Conservation (phyloP, 2,113 vertebrate species). For the Equus przewalskii region DNA sequence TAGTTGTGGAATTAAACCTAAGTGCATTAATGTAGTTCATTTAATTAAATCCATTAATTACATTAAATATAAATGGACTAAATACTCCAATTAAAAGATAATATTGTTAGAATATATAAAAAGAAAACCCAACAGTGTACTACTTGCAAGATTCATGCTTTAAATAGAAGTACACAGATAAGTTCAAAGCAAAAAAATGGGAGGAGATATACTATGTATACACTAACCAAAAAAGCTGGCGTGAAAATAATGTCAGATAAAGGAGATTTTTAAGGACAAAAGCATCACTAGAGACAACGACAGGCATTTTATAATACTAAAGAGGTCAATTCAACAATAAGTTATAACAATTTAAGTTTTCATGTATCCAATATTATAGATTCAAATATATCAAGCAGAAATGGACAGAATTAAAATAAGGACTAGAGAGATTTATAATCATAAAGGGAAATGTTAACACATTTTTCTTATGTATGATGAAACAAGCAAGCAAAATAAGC, state of each 20-base stretch:
- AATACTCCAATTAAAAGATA: not conserved
- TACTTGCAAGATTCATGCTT: not conserved
- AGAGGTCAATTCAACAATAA: not conserved
- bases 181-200: not conserved
- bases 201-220: not conserved
- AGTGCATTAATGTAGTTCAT: not conserved
- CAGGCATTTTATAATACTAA: not conserved
- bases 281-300: not conserved
- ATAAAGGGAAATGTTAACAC: not conserved
- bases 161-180: not conserved
- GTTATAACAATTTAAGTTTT: slow-evolving; percentile 1
- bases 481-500: not conserved
- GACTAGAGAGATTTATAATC: not conserved
- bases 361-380: not conserved
- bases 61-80: not conserved
- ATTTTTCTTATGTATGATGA: not conserved
- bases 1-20: not conserved
- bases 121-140: not conserved
- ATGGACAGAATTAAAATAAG: not conserved
- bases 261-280: slow-evolving; percentile 24
- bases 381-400: not conserved
- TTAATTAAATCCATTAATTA: not conserved
- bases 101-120: not conserved
- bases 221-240: not conserved
- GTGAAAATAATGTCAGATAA: not conserved